Percentiles rank a stretch among this genome's conserved stretches.
These are phyloP conservation scores for Thereuonema tuberculata DNA, from an alignment of 1,140 invertebrate species.

Conservation along the genomic window DNA sequence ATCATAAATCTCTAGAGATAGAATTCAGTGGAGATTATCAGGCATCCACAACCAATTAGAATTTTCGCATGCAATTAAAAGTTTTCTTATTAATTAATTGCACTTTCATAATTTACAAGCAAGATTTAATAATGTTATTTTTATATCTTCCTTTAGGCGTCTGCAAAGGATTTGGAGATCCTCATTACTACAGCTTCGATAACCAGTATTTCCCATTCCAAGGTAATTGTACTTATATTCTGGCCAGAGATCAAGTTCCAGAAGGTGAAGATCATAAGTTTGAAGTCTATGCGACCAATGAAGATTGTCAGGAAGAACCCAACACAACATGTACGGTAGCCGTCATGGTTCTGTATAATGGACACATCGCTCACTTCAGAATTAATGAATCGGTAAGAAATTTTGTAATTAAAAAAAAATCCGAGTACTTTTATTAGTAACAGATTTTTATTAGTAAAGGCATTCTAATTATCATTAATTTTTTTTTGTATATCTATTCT, in stretches of 20 bases:
- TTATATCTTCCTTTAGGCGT: conserved; percentile 30
- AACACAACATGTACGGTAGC: conserved; percentile 43
- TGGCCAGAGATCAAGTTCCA: conserved; percentile 43
- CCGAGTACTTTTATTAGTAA: too few species aligned
- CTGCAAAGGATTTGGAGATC: conserved; percentile 53
- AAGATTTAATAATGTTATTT: not conserved
- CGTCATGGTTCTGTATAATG: conserved; percentile 47
- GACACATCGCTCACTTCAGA: conserved; percentile 40
- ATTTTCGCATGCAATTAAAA: too few species aligned
- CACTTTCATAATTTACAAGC: too few species aligned
- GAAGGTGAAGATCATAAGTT: conserved; percentile 27
- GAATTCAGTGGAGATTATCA: too few species aligned
- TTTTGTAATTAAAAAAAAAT: too few species aligned
- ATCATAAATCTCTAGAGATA: too few species aligned
- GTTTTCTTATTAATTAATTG: too few species aligned
- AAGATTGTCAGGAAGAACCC: conserved; percentile 38
- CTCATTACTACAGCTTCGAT: conserved; percentile 59
- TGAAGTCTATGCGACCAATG: conserved; percentile 46
- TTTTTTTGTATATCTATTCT: too few species aligned
- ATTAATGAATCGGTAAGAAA: conserved; percentile 17
- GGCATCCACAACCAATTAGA: too few species aligned
- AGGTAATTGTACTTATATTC: conserved; percentile 63
- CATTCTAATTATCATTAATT: too few species aligned
- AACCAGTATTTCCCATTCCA: conserved; percentile 50
- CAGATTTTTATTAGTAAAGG: too few species aligned